A percentile compares a stretch with the other conserved stretches of the same genome.
phyloP scores from a whole-genome alignment of 2,888 invertebrate species.

The Schizotus pectinicornis region DNA sequence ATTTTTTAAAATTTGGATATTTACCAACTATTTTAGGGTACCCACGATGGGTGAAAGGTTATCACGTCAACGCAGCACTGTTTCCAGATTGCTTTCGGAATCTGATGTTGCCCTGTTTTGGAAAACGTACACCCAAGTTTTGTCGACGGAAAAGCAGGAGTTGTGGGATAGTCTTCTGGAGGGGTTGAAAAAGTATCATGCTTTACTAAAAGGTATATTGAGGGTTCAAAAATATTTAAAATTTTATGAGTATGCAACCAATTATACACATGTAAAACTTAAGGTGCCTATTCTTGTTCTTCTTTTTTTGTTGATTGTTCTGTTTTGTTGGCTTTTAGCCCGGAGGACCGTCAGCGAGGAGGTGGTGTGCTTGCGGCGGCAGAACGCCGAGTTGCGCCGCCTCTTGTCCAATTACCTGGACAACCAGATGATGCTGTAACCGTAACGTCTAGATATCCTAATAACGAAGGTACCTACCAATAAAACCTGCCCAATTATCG shows the following conservation, averaged over 20 bases:
- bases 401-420: conserved; percentile 67
- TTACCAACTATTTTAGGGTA: conserved; percentile 34
- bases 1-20: not conserved
- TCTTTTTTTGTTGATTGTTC: not conserved
- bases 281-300: not conserved
- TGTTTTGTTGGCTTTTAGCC: too few species aligned
- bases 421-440: conserved; percentile 1
- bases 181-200: conserved; percentile 70
- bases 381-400: conserved; percentile 72
- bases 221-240: too few species aligned
- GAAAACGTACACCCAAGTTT: conserved; percentile 67
- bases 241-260: not conserved
- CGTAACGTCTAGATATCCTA: conserved; percentile 5
- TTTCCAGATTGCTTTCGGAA: conserved; percentile 62
- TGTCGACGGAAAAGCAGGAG: conserved; percentile 67
- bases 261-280: not conserved
- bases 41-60: conserved; percentile 53
- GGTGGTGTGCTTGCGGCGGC: conserved; percentile 67
- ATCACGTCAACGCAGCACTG: conserved; percentile 54
- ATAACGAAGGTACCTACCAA: not conserved
- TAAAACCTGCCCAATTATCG: not conserved
- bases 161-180: conserved; percentile 74
- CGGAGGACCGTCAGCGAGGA: conserved; percentile 71
- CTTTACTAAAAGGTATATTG: conserved; percentile 65
- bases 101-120: conserved; percentile 72